Evolutionary conservation across 2,888 invertebrate species (phyloP).

Genomic region (Synanthedon tipuliformis): DNA sequence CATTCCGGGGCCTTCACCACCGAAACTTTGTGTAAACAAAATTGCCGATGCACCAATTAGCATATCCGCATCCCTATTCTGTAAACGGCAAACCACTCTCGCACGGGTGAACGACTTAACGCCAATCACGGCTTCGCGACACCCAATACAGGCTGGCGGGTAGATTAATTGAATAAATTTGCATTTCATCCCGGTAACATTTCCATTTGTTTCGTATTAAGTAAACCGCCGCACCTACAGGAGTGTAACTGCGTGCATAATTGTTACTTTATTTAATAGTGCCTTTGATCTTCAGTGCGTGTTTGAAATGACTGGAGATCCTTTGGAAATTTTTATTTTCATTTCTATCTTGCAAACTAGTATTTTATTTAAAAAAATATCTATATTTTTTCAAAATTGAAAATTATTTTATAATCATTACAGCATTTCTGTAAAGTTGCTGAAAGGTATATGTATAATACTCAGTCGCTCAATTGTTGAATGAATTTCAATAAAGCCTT

Average conservation of each 20-base stretch:
- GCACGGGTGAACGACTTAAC: conserved; percentile 49
- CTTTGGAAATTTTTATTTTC: too few relatives aligned
- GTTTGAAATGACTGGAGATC: neutral
- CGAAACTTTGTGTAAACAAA: conserved; percentile 51
- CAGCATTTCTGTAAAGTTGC: too few relatives aligned
- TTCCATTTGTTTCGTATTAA: conserved; percentile 63
- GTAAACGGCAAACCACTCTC: conserved; percentile 45
- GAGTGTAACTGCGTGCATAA: neutral
- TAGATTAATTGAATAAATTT: conserved; percentile 69
- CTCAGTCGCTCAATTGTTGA: too few relatives aligned
- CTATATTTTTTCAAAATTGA: too few relatives aligned
- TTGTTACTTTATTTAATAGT: neutral
- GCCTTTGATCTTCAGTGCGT: neutral
- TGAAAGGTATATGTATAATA: too few relatives aligned
- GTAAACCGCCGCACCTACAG: conserved; percentile 16
- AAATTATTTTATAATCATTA: too few relatives aligned
- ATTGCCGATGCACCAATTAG: conserved; percentile 37
- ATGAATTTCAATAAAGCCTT: too few relatives aligned
- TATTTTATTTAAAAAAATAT: too few relatives aligned
- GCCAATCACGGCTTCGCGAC: conserved; percentile 61
- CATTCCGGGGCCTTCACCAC: conserved; percentile 1
- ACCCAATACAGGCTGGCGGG: conserved; percentile 56
- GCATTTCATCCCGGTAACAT: conserved; percentile 56
- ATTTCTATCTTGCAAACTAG: too few relatives aligned
- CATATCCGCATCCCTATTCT: conserved; percentile 28